Evolutionary conservation across 2,888 invertebrate genomes (phyloP).

Genomic region (Brachynemurus nebulosus): DNA sequence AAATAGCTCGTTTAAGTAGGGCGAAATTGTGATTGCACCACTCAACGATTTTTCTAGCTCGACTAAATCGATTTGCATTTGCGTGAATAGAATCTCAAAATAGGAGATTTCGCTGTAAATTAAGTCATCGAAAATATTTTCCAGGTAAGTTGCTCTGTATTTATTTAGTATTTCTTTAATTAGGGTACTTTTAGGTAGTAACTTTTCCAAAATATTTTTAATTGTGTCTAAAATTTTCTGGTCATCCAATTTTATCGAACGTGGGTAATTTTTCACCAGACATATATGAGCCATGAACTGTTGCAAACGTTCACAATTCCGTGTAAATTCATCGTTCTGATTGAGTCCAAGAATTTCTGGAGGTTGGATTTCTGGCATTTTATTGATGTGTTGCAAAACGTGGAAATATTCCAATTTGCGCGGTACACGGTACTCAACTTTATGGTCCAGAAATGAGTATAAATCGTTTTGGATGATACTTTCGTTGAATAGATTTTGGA

Average conservation of each 20-base stretch:
- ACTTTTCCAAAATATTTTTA: slow-evolving; percentile 41
- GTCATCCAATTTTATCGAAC: slow-evolving; percentile 44
- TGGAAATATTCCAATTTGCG: slow-evolving; percentile 56
- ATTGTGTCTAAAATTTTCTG: slow-evolving; percentile 52
- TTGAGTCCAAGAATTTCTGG: slow-evolving; percentile 86
- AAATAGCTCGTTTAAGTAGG: slow-evolving; percentile 60
- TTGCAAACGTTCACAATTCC: slow-evolving; percentile 66
- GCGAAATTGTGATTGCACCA: slow-evolving; percentile 77
- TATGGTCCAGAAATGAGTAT: slow-evolving; percentile 44
- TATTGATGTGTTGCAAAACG: slow-evolving; percentile 61
- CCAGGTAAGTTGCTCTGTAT: slow-evolving; percentile 60
- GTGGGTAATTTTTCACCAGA: slow-evolving; percentile 51
- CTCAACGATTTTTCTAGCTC: slow-evolving; percentile 68
- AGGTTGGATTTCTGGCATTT: slow-evolving; percentile 56
- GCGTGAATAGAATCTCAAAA: slow-evolving; percentile 48
- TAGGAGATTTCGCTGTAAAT: slow-evolving; percentile 60
- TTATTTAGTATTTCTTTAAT: slow-evolving; percentile 48
- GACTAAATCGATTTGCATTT: slow-evolving; percentile 50
- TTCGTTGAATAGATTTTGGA: slow-evolving; percentile 57
- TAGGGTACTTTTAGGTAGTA: slow-evolving; percentile 44
- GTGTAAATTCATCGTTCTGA: slow-evolving; percentile 78
- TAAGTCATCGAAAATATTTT: slow-evolving; percentile 77
- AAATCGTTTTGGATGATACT: slow-evolving; percentile 47
- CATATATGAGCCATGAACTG: slow-evolving; percentile 57
- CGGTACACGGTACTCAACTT: slow-evolving; percentile 53